Conservation (phyloP, 2,888 invertebrate genomes). For the Epinotia brunnichana region DNA sequence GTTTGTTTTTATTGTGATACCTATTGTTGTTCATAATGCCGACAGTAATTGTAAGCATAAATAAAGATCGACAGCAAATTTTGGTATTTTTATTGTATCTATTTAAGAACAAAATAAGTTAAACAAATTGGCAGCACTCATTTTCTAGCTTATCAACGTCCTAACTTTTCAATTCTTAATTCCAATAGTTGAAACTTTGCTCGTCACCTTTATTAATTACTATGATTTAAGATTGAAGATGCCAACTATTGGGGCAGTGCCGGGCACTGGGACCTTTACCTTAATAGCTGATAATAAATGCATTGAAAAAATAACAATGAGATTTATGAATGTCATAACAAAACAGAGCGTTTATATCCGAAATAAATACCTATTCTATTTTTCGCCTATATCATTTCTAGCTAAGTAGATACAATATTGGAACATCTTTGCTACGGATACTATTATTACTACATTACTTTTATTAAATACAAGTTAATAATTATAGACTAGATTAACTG, state of each 20-base stretch:
- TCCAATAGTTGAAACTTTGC: too few relatives aligned
- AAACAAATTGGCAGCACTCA: background rate
- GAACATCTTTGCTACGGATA: background rate
- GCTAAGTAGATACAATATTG: background rate
- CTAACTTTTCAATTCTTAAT: too few relatives aligned
- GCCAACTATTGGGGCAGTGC: too few relatives aligned
- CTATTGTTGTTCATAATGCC: slow-evolving; percentile 25
- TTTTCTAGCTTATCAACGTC: background rate
- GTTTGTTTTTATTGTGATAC: slow-evolving; percentile 18
- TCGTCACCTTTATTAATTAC: too few relatives aligned
- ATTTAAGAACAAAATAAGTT: slow-evolving; percentile 5
- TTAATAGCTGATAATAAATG: background rate
- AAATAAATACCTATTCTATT: background rate
- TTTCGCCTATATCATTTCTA: background rate
- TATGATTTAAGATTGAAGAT: too few relatives aligned
- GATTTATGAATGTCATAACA: background rate
- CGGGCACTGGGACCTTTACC: too few relatives aligned
- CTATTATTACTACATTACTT: background rate
- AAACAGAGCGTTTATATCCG: background rate
- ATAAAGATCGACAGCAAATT: slow-evolving; percentile 7
- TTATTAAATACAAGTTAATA: slow-evolving; percentile 3
- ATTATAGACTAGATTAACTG: slow-evolving; percentile 24
- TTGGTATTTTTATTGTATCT: slow-evolving; percentile 26
- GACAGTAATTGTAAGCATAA: slow-evolving; percentile 13
- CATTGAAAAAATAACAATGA: background rate